A percentile compares a stretch with the other conserved stretches of the same genome.
These are phyloP conservation scores for Dermochelys coriacea DNA, from an alignment of 2,797 vertebrate genomes.

Conservation along the genomic window DNA sequence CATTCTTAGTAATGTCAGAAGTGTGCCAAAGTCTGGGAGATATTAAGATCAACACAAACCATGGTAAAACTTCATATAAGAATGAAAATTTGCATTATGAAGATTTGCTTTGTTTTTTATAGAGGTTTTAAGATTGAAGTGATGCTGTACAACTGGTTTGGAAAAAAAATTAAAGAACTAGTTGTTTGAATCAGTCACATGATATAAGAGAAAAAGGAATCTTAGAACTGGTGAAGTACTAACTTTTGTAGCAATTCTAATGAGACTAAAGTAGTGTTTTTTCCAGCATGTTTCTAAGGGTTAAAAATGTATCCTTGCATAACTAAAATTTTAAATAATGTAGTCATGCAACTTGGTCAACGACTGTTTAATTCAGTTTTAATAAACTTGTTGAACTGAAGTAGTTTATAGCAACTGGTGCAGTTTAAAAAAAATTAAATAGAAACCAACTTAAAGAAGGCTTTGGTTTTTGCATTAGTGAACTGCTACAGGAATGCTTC, in stretches of 20 bases:
- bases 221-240: not conserved
- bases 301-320: not conserved
- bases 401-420: accelerated
- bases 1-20: conserved; percentile 31
- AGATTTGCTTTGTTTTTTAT: conserved; percentile 13
- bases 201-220: not conserved
- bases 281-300: not conserved
- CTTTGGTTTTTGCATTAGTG: not conserved
- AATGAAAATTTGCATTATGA: not conserved
- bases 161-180: not conserved
- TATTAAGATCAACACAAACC: conserved; percentile 37
- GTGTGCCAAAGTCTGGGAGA: conserved; percentile 49
- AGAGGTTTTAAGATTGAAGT: not conserved
- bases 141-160: not conserved
- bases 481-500: not conserved
- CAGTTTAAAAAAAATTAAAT: not conserved
- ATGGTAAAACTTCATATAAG: not conserved
- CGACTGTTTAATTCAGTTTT: not conserved
- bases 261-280: not conserved
- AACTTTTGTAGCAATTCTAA: not conserved
- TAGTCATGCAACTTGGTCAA: not conserved
- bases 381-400: not conserved
- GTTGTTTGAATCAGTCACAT: not conserved
- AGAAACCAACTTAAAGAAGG: not conserved
- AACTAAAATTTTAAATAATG: not conserved